Conservation (phyloP, 2,797 vertebrate genomes). For the Cyprinella venusta region DNA sequence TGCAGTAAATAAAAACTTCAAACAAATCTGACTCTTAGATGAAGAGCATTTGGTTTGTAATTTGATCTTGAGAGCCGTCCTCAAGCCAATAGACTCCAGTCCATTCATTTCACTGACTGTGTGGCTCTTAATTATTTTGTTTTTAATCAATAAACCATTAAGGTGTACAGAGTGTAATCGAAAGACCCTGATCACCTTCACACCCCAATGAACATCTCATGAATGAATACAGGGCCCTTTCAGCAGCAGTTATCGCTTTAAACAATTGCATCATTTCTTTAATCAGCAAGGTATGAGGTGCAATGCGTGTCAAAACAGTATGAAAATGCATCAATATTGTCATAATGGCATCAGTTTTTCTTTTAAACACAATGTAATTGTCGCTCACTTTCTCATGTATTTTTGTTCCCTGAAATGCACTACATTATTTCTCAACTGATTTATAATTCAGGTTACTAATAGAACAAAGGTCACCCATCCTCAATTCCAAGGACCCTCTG, state of each 20-base stretch:
- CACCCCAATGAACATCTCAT: constrained; percentile 22
- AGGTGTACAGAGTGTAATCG: constrained; percentile 35
- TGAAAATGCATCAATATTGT: not conserved
- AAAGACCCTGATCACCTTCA: constrained; percentile 45
- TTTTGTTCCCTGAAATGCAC: not conserved
- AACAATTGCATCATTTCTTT: constrained; percentile 18
- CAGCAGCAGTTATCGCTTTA: not conserved
- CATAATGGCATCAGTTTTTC: not conserved
- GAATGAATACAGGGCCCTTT: not conserved
- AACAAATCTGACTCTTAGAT: constrained; percentile 31
- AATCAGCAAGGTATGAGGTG: not conserved
- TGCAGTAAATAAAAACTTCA: constrained; percentile 22
- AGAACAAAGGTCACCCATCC: constrained; percentile 31
- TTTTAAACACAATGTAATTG: not conserved
- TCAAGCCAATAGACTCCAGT: constrained; percentile 15
- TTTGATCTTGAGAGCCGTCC: constrained; percentile 20
- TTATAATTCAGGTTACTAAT: constrained; percentile 28
- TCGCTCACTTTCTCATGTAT: not conserved
- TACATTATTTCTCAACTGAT: constrained; percentile 25
- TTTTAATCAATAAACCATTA: constrained; percentile 51
- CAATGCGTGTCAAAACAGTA: not conserved
- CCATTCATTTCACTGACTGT: constrained; percentile 40
- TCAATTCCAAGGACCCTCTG: not conserved
- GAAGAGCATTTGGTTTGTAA: constrained; percentile 36
- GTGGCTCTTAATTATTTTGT: constrained; percentile 46